Conservation (phyloP, 2,113 vertebrate genomes). For the Harpagus bidentatus region DNA sequence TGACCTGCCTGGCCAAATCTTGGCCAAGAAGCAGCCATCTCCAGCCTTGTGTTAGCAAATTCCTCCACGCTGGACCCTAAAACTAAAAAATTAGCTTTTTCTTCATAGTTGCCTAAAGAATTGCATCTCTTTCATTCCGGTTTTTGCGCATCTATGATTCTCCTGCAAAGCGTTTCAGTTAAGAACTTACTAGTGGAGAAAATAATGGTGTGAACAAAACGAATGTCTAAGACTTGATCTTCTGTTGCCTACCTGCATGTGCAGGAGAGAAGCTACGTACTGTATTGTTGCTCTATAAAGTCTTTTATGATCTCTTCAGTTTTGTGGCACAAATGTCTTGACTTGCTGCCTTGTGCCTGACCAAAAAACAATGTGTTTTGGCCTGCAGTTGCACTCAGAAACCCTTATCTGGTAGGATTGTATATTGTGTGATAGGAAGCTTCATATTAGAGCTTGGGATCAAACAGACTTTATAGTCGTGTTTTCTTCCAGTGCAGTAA, state of each 20-base stretch:
- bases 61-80: not conserved
- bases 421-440: fast-evolving
- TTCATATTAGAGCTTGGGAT: not conserved
- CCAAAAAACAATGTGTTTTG: not conserved
- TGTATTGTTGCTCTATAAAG: not conserved
- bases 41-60: not conserved
- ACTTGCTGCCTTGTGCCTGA: not conserved
- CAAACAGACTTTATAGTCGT: not conserved
- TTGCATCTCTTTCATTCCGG: too few relatives aligned
- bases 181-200: not conserved
- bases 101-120: not conserved
- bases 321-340: not conserved
- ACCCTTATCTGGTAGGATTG: not conserved
- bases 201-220: not conserved
- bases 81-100: not conserved
- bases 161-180: not conserved
- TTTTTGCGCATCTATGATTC: not conserved
- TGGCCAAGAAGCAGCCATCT: not conserved
- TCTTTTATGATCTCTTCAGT: not conserved
- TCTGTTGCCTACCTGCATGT: not conserved
- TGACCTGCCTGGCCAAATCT: not conserved
- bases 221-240: not conserved
- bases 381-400: not conserved
- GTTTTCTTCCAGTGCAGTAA: not conserved
- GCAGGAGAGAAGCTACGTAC: not conserved